A percentile compares a stretch with the other conserved stretches of the same genome.
phyloP scores from a whole-genome alignment of 2,113 vertebrate genomes.

The Alaudala cheleensis region DNA sequence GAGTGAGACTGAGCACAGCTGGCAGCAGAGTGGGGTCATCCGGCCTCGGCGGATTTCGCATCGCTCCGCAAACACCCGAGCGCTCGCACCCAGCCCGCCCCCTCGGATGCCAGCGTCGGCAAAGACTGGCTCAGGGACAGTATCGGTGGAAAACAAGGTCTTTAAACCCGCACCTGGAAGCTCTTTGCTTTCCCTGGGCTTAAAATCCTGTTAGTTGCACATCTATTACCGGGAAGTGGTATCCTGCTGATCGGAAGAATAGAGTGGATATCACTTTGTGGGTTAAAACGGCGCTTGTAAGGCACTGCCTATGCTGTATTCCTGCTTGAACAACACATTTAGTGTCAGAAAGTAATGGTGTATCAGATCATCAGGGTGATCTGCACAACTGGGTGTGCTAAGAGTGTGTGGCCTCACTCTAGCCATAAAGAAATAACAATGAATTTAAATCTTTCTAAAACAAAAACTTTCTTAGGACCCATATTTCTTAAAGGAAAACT shows the following conservation, averaged over 20 bases:
- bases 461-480: not conserved
- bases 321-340: not conserved
- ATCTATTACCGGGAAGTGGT: not conserved
- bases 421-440: not conserved
- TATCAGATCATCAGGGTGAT: not conserved
- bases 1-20: not conserved
- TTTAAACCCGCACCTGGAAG: not conserved
- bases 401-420: not conserved
- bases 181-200: not conserved
- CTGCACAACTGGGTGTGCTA: not conserved
- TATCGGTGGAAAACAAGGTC: not conserved
- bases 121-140: not conserved
- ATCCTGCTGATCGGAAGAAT: not conserved
- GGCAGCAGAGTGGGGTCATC: not conserved
- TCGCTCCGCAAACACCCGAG: not conserved
- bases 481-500: not conserved
- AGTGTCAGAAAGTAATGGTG: not conserved
- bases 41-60: rapidly evolving
- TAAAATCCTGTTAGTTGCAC: not conserved
- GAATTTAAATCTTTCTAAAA: not conserved
- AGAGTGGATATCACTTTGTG: not conserved
- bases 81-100: rapidly evolving
- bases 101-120: rapidly evolving
- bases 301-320: not conserved
- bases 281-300: not conserved